Conservation (phyloP, 2,888 invertebrate genomes). For the Ecliptopera silaceata region DNA sequence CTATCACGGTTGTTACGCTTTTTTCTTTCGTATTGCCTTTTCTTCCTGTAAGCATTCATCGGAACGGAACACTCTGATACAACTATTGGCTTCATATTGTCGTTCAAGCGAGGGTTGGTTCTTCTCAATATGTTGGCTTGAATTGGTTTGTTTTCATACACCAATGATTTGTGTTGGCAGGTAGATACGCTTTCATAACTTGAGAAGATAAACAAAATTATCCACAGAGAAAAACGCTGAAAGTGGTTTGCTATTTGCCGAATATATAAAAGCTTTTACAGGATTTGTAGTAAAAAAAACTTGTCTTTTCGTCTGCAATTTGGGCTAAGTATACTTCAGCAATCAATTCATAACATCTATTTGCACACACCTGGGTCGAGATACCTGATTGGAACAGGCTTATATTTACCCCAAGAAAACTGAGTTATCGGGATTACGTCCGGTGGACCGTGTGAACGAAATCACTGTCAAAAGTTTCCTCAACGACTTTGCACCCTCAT, state of each 20-base stretch:
- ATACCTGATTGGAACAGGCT: conserved; percentile 40
- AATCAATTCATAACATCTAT: background rate
- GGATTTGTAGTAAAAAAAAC: background rate
- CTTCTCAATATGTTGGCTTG: conserved; percentile 48
- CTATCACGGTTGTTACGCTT: conserved; percentile 53
- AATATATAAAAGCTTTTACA: conserved; percentile 7
- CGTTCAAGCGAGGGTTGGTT: conserved; percentile 45
- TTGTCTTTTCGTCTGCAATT: background rate
- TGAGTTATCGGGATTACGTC: conserved; percentile 52
- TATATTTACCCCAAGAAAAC: conserved; percentile 48
- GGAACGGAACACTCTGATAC: conserved; percentile 50
- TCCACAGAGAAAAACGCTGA: conserved; percentile 8
- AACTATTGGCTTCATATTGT: conserved; percentile 59
- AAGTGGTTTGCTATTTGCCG: conserved; percentile 8
- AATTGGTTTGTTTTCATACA: conserved; percentile 52
- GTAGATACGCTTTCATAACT: conserved; percentile 32
- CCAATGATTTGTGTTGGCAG: conserved; percentile 44
- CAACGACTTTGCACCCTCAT: conserved; percentile 46
- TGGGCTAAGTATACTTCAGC: background rate
- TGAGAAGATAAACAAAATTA: conserved; percentile 37
- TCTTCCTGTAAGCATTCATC: conserved; percentile 54
- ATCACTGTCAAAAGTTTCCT: conserved; percentile 46
- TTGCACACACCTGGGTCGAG: conserved; percentile 17
- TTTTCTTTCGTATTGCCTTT: conserved; percentile 56
- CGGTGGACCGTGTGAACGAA: conserved; percentile 51